A percentile compares a stretch with the other conserved stretches of the same genome.
These are phyloP conservation scores for Ciconia boyciana DNA, from an alignment of 2,113 vertebrate genomes.

Conservation along the genomic window DNA sequence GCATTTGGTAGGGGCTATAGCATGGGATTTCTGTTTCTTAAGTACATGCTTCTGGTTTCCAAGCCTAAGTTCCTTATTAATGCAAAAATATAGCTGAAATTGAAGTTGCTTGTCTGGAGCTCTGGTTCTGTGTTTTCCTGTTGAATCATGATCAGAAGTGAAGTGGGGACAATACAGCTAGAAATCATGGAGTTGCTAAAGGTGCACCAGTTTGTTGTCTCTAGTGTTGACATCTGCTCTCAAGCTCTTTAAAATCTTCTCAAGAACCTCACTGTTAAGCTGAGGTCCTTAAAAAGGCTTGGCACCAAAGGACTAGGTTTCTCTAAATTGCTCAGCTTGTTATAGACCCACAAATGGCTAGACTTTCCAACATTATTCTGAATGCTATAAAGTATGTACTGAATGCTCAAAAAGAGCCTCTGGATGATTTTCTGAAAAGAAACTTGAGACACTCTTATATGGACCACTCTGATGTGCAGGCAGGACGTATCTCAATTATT, in stretches of 20 bases:
- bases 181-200: neutral
- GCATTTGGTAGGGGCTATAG: neutral
- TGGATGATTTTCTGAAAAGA: neutral
- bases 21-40: neutral
- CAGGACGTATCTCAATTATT: neutral
- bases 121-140: neutral
- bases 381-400: neutral
- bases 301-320: neutral
- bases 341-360: neutral
- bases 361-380: neutral
- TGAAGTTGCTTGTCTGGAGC: neutral
- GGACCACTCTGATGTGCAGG: neutral
- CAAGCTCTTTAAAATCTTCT: neutral
- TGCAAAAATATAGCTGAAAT: neutral
- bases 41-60: neutral
- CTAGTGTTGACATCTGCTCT: neutral
- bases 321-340: neutral
- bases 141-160: neutral
- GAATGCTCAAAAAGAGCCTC: neutral
- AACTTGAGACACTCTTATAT: neutral
- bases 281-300: neutral
- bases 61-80: neutral
- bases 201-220: neutral
- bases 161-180: neutral
- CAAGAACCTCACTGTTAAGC: neutral